Evolutionary conservation across 2,888 invertebrate species (phyloP), one percentile per base, ranked within the genome.

Genomic region (Liopterus haemorrhoidalis): DNA sequence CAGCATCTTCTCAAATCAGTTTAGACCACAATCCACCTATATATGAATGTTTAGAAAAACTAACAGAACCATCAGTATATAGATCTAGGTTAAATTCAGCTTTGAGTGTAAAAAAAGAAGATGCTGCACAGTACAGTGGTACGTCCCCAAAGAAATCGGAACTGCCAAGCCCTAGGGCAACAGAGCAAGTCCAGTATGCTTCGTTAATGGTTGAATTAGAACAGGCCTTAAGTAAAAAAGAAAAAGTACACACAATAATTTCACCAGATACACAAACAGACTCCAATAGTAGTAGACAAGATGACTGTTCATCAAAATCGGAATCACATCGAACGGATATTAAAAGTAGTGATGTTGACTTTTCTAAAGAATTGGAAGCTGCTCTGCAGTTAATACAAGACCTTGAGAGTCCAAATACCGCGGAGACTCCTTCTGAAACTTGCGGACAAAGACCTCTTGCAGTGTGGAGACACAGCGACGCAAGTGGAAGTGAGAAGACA

Each of bases 301-400:
- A 39, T 8, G n/a, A n/a, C n/a, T n/a, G n/a, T n/a, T 53, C 57
- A 6, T 53, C 52, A 19, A 57, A 61, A 28, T 61, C 61, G 14
- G 63, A 59, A 27, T 59, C 62, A 14, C 60, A 62, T 16, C 54
- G 57, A n/a, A 59, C 60, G 1, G 63, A 61, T 19, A 59, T 59
- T 18, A 63, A 68, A 50, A 66, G 63, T 46, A 70, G 70, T 56
- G 70, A 71, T 50, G 64, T 68, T 2, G 70, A 71, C 51, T 70
- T 71, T 52, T 70, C 69, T 21, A 70, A 69, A 52, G 71, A 72
- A 54, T 56, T 71, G 40, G 71, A 71, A 52, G 72, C 71, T 2
- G 72, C 70, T 3, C 56, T 71, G 20, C 70, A 72, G 52, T 55
- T 71, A 25, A 71, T 72, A 39, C 72, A 71, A 55, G 71, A 72